These are phyloP conservation scores for Xestia c-nigrum DNA, from an alignment of 2,888 invertebrate species.

Conservation along the genomic window DNA sequence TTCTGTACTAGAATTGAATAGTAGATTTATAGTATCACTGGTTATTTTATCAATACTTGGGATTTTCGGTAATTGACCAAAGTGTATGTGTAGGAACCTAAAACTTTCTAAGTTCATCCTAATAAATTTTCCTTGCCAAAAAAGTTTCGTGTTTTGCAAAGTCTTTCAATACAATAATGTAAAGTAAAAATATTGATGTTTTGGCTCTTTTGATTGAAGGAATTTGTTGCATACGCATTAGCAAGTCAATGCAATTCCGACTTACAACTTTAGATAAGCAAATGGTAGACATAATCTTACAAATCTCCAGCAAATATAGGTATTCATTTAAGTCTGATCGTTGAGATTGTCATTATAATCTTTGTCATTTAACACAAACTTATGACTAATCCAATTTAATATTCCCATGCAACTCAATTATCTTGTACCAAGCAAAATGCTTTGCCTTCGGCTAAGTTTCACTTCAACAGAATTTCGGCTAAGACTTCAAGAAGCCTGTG, in stretches of 20 bases:
- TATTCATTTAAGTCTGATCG: not conserved
- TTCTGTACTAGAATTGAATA: not conserved
- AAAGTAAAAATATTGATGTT: too few species aligned
- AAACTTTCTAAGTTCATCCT: not conserved
- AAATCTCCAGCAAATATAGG: not conserved
- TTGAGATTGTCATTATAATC: constrained; percentile 13
- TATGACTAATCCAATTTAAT: constrained; percentile 51
- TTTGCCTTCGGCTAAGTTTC: constrained; percentile 26
- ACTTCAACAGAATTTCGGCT: constrained; percentile 63
- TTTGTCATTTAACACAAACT: constrained; percentile 14
- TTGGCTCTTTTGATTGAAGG: not conserved
- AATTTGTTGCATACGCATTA: not conserved
- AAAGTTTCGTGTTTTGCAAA: not conserved
- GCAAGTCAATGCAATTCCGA: not conserved
- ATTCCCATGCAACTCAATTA: constrained; percentile 59
- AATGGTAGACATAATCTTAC: not conserved
- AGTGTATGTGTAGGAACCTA: not conserved
- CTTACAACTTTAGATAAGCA: not conserved
- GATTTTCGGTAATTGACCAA: not conserved
- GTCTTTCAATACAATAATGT: not conserved
- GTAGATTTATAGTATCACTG: not conserved
- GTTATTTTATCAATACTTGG: not conserved
- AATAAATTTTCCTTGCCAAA: not conserved
- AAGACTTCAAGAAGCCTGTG: constrained; percentile 61
- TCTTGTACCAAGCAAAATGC: constrained; percentile 35